Evolutionary conservation across 2,888 invertebrate genomes (phyloP).

Genomic region (Drymonia ruficornis): DNA sequence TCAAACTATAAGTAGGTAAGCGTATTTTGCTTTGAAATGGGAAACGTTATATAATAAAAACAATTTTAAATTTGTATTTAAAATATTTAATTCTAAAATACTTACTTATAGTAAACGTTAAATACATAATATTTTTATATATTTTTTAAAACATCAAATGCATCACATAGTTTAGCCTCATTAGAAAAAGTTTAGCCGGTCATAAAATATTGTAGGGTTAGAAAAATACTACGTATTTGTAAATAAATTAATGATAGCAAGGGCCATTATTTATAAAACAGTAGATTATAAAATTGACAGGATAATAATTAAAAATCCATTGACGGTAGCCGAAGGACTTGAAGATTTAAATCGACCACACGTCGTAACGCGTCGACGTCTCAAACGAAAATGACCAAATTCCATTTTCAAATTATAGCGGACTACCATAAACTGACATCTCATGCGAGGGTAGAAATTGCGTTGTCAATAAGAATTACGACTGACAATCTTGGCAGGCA

Average conservation of each 20-base stretch:
- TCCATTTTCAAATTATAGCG: constrained; percentile 3
- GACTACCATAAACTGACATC: constrained; percentile 15
- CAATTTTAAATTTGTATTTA: constrained; percentile 16
- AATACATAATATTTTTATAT: constrained; percentile 29
- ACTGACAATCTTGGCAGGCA: constrained; percentile 66
- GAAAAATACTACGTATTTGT: constrained; percentile 23
- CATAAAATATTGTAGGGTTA: constrained; percentile 20
- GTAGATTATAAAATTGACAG: constrained; percentile 29
- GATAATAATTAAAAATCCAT: constrained; percentile 21
- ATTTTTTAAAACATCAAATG: constrained; percentile 50
- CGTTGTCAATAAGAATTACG: constrained; percentile 52
- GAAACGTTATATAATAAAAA: constrained; percentile 18
- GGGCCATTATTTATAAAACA: constrained; percentile 13
- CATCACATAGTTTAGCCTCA: constrained; percentile 53
- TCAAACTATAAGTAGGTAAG: constrained; percentile 36
- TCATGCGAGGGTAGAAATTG: constrained; percentile 26
- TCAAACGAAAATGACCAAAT: constrained; percentile 6
- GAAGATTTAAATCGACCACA: not conserved
- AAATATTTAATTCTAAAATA: constrained; percentile 21
- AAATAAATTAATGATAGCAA: constrained; percentile 18
- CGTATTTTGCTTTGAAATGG: constrained; percentile 51
- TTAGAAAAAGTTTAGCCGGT: constrained; percentile 45
- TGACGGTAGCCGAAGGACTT: constrained; percentile 12
- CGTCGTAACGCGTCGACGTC: constrained; percentile 5
- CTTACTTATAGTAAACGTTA: not conserved